phyloP scores from a whole-genome alignment of 2,113 vertebrate genomes.

The Phyllostomus hastatus region DNA sequence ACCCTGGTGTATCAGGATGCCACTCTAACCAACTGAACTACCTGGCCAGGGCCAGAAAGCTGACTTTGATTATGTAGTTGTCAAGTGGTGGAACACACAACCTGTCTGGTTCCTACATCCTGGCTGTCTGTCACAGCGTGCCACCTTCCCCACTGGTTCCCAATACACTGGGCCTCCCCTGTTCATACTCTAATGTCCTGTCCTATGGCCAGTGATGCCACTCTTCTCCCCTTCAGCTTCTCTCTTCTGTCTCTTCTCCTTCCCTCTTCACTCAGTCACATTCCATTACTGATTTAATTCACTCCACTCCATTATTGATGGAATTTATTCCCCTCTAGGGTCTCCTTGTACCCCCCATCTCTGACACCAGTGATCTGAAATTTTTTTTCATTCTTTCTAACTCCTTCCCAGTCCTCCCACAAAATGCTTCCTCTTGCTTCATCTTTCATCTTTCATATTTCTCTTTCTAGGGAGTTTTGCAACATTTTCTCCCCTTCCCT shows the following conservation, averaged over 20 bases:
- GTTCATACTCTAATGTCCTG: neutral
- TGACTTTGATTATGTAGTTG: neutral
- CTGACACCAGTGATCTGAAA: neutral
- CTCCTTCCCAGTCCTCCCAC: neutral
- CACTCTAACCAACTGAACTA: too few species aligned
- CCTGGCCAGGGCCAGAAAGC: neutral
- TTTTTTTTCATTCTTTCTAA: neutral
- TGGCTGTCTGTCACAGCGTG: accelerated
- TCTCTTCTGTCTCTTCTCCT: neutral
- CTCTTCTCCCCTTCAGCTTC: neutral
- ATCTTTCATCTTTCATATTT: neutral
- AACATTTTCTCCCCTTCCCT: neutral
- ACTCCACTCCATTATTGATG: neutral
- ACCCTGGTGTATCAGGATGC: too few species aligned
- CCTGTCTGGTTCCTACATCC: neutral
- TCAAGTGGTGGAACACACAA: neutral
- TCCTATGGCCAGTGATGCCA: neutral
- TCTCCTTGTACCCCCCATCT: neutral
- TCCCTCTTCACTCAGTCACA: neutral
- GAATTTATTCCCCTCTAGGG: neutral
- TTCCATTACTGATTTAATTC: neutral
- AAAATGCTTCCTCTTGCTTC: neutral
- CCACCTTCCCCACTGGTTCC: accelerated
- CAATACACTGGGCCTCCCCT: neutral
- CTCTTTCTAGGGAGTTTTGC: neutral